Conservation (phyloP, 2,888 invertebrate genomes). For the Corbicula japonica region DNA sequence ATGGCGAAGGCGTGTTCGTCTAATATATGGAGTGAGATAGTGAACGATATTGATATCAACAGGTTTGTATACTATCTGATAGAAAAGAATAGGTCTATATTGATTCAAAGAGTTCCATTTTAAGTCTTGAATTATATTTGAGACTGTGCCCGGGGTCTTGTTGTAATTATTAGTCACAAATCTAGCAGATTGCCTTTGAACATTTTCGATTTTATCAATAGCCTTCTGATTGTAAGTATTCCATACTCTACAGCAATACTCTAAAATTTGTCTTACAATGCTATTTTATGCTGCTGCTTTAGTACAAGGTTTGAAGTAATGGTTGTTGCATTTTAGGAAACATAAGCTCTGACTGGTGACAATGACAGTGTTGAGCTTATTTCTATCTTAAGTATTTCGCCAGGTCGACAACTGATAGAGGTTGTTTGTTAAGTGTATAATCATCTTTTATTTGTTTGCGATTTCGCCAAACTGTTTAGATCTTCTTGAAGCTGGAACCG, state of each 20-base stretch:
- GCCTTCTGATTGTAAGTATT: background rate
- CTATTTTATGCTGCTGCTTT: slow-evolving; percentile 7
- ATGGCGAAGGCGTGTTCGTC: too few relatives aligned
- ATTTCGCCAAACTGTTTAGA: too few relatives aligned
- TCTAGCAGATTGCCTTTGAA: slow-evolving; percentile 6
- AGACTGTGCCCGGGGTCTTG: slow-evolving; percentile 11
- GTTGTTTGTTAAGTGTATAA: slow-evolving; percentile 1
- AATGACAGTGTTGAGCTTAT: background rate
- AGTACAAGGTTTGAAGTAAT: background rate
- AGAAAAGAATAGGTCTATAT: background rate
- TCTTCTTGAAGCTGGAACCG: too few relatives aligned
- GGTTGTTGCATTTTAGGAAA: slow-evolving; percentile 1
- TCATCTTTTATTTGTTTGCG: too few relatives aligned
- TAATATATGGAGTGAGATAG: too few relatives aligned
- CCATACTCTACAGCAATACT: slow-evolving; percentile 8
- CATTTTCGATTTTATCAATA: slow-evolving; percentile 9
- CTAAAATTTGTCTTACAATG: slow-evolving; percentile 15
- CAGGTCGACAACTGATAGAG: background rate
- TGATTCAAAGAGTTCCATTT: background rate
- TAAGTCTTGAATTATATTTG: slow-evolving; percentile 6
- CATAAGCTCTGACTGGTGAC: slow-evolving; percentile 4
- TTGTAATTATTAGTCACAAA: slow-evolving; percentile 13
- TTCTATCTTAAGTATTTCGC: background rate
- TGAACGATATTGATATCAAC: too few relatives aligned
- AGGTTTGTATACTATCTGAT: too few relatives aligned